These are phyloP conservation scores for Polyommatus iphigenia DNA, from an alignment of 2,888 invertebrate species.

Conservation along the genomic window DNA sequence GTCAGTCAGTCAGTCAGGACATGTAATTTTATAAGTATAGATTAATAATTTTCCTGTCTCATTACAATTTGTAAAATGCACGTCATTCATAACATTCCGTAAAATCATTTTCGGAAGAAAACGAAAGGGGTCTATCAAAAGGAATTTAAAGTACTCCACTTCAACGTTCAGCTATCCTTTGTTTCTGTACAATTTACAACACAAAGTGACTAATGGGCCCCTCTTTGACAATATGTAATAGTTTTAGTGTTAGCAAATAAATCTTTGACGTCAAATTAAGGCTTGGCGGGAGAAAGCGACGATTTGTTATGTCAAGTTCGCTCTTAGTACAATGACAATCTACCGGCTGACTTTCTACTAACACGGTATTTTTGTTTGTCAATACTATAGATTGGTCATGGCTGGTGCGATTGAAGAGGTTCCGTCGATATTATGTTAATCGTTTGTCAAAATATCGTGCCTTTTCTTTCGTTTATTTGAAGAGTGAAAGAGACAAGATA, in stretches of 20 bases:
- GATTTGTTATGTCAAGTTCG: conserved; percentile 16
- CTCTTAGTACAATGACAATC: conserved; percentile 11
- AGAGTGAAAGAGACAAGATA: no score
- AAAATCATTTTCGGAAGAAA: background rate
- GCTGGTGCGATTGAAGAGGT: background rate
- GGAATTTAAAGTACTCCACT: background rate
- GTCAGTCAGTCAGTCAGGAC: no score
- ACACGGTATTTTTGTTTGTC: conserved; percentile 13
- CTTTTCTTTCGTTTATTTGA: no score
- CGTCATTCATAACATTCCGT: background rate
- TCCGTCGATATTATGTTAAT: no score
- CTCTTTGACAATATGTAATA: background rate
- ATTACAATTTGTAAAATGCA: no score
- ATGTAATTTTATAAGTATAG: no score
- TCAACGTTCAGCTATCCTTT: background rate
- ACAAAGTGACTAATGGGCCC: background rate
- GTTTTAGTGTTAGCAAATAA: conserved; percentile 27
- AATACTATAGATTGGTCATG: conserved; percentile 5
- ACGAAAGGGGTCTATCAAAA: background rate
- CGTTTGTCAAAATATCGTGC: no score
- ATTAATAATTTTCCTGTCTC: no score
- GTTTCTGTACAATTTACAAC: background rate
- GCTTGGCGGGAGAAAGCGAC: conserved; percentile 18
- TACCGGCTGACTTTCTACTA: conserved; percentile 7
- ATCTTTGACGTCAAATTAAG: conserved; percentile 24